Evolutionary conservation across 2,888 invertebrate genomes (phyloP), one percentile per base, ranked within the genome.

Genomic region (Monoplex corrugatus): DNA sequence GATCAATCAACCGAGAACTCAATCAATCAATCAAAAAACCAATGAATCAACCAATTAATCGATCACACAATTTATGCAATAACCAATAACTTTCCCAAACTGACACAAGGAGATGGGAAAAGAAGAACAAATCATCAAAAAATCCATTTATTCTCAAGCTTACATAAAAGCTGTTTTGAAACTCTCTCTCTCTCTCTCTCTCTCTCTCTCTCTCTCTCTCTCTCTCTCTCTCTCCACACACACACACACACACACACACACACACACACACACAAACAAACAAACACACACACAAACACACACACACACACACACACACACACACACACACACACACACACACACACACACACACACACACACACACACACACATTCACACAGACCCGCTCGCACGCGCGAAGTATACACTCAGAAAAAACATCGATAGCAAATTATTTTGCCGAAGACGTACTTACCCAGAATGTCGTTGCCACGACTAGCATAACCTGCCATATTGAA

Each of bases 401-500:
- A 50, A 50, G n/a, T n/a, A n/a, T n/a, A n/a, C n/a, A 8, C 23
- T 63, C 13, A 63, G 16, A 63, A 16, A 63, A 68, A 68, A 68
- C 5, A 68, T 13, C 23, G 28, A 68, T 23, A 68, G n/a, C n/a
- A n/a, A n/a, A n/a, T n/a, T n/a, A n/a, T n/a, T n/a, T n/a, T 50
- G 50, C 19, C 19, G 50, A 96, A 92, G n/a, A 93, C 91, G 87
- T 96, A 43, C 57, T 10, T 86, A 95, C 95, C 95, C 35, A 95
- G 90, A 40, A 95, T 94, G 32, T 93, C 90, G 72, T 95, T 94
- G 28, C 94, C 94, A 43, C 94, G 92, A 1, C 88, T 44, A 0
- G 95, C 92, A 84, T 95, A 95, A 0, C 96, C 95, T 16, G 93
- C 93, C 35, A 96, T 92, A 32, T 91, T 91, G 91, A 96, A 94